phyloP scores from a whole-genome alignment of 2,797 vertebrate genomes.

The Coranthus polyacanthus region DNA sequence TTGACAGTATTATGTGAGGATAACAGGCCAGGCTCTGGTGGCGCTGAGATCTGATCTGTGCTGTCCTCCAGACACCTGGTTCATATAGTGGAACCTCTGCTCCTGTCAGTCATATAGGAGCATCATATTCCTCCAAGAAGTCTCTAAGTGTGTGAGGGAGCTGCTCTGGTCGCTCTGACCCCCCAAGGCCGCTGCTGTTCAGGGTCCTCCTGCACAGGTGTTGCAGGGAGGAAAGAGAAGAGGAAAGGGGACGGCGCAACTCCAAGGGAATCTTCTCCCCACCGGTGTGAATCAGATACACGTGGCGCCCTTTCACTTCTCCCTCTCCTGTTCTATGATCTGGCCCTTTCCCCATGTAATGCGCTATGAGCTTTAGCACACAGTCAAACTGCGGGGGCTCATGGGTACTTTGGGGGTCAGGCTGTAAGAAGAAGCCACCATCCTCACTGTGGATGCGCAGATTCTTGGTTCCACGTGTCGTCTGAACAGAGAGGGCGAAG shows the following conservation, averaged over 20 bases:
- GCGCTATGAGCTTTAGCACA: conserved; percentile 94
- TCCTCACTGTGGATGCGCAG: conserved; percentile 96
- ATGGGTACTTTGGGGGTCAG: conserved; percentile 91
- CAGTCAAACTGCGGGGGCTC: conserved; percentile 94
- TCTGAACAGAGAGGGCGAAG: conserved; percentile 98
- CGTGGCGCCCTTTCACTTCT: conserved; percentile 76
- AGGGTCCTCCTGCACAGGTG: conserved; percentile 97
- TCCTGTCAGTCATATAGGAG: conserved; percentile 89
- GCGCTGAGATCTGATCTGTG: conserved; percentile 40
- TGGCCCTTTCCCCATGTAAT: conserved; percentile 91
- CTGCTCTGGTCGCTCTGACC: conserved; percentile 82
- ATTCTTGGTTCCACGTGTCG: conserved; percentile 94
- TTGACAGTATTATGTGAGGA: too few relatives aligned
- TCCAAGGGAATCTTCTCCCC: conserved; percentile 95
- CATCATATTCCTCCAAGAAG: conserved; percentile 95
- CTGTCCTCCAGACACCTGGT: conserved; percentile 39
- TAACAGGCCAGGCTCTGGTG: conserved; percentile 46
- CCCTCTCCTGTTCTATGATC: conserved; percentile 21
- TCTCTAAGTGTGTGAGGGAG: conserved; percentile 93
- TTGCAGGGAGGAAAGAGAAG: conserved; percentile 92
- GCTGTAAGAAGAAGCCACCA: conserved; percentile 93
- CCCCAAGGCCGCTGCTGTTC: conserved; percentile 88
- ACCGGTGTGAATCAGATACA: conserved; percentile 94
- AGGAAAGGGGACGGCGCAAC: conserved; percentile 90
- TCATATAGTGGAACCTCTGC: conserved; percentile 28